Base-by-base conservation (phyloP, 2,888 invertebrate species). In the Linyphia triangularis region DNA sequence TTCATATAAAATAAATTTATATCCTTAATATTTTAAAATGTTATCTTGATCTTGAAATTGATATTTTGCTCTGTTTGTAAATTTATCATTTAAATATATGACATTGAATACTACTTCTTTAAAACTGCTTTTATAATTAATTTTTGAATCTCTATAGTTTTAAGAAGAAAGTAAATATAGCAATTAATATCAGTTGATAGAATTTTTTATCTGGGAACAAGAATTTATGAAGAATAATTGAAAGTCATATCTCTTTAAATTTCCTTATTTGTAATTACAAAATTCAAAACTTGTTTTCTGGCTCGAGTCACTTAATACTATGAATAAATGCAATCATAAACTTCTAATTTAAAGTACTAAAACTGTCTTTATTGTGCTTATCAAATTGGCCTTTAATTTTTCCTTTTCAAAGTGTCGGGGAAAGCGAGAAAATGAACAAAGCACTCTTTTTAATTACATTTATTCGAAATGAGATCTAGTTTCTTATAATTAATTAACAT, bases 261-360 rank as follows among this genome's bases (percentile, higher is more conserved):
- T 16, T n/a, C 5, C 13, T n/a, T 16, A n/a, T 51, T 51, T 51
- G n/a, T 51, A 51, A 51, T 51, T 51, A 51, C n/a, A 51, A 13
- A 51, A 51, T n/a, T 16, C n/a, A 51, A 51, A 51, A 51, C n/a
- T 51, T 51, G 0, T 51, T 51, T 51, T 51, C 16, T 9, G 1
- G 5, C n/a, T 9, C 4, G 16, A 16, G n/a, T n/a, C n/a, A 19
- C 16, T 33, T 67, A 67, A 33, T 67, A 67, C 26, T 33, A 16
- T 16, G 30, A 67, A 67, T 67, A 67, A 67, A 67, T 90, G 75
- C 59, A 96, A 69, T 40, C 40, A 69, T 67, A 33, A 67, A 5
- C 51, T 16, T 51, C n/a, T n/a, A 51, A 51, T 51, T 13, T 26
- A 63, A 24, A 13, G 10, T 63, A 13, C 24, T 24, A 59, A 26